These are phyloP conservation scores for Orius insidiosus DNA, from an alignment of 1,140 invertebrate genomes.

Conservation along the genomic window DNA sequence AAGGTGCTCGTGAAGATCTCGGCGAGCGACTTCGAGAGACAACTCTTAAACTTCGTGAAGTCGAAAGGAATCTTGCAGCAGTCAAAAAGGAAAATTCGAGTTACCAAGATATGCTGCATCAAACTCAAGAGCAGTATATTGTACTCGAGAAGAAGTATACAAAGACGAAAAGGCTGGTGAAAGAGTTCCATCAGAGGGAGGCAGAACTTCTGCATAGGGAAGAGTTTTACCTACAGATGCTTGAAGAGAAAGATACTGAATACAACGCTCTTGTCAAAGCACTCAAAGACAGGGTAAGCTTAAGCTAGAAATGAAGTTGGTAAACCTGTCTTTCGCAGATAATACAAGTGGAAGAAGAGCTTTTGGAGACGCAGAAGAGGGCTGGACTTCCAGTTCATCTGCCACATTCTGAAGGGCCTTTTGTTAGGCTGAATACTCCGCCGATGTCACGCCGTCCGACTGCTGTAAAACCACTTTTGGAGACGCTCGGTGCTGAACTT, in stretches of 20 bases:
- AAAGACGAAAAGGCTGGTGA: slow-evolving; percentile 60
- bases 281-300: slow-evolving; percentile 57
- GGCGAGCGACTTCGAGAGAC: slow-evolving; percentile 56
- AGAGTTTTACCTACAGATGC: slow-evolving; percentile 62
- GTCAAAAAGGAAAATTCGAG: slow-evolving; percentile 50
- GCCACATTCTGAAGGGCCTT: slow-evolving; percentile 52
- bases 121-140: slow-evolving; percentile 53
- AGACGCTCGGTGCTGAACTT: slow-evolving; percentile 41
- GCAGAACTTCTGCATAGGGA: slow-evolving; percentile 53
- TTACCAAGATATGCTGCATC: slow-evolving; percentile 58
- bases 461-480: slow-evolving; percentile 30
- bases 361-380: slow-evolving; percentile 66
- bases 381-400: slow-evolving; percentile 69
- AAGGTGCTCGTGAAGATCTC: slow-evolving; percentile 44
- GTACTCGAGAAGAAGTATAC: slow-evolving; percentile 76
- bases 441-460: slow-evolving; percentile 38
- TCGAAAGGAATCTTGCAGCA: slow-evolving; percentile 43
- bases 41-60: slow-evolving; percentile 45
- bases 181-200: slow-evolving; percentile 62
- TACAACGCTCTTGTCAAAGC: slow-evolving; percentile 75
- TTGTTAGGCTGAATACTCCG: slow-evolving; percentile 49
- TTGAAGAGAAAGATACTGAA: slow-evolving; percentile 74
- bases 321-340: slow-evolving; percentile 35
- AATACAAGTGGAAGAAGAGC: slow-evolving; percentile 45
- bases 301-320: too few relatives aligned